Conservation (phyloP, 2,888 invertebrate genomes). For the Charanyca ferruginea region DNA sequence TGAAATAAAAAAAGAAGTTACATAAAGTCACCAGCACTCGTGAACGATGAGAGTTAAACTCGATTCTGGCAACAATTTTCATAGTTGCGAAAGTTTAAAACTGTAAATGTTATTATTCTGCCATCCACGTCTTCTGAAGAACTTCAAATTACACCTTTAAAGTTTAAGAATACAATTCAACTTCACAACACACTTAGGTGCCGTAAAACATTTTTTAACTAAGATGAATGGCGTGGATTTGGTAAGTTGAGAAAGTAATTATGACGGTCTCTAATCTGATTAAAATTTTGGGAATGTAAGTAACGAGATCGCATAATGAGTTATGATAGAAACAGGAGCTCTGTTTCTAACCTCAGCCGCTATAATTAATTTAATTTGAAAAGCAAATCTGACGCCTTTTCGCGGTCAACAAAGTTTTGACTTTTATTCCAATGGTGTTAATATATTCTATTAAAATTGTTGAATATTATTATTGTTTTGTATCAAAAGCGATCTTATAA, state of each 20-base stretch:
- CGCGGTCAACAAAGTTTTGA: conserved; percentile 16
- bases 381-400: conserved; percentile 37
- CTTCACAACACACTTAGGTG: conserved; percentile 74
- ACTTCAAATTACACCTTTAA: conserved; percentile 79
- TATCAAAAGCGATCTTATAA: neutral
- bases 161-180: conserved; percentile 77
- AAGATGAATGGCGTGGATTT: conserved; percentile 71
- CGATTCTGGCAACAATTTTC: conserved; percentile 83
- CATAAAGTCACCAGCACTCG: conserved; percentile 60
- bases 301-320: conserved; percentile 64
- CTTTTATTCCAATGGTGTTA: conserved; percentile 7
- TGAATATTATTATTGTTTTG: neutral
- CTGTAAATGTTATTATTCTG: conserved; percentile 79
- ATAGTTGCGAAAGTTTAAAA: conserved; percentile 82
- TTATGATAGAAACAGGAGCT: conserved; percentile 55
- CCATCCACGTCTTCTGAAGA: conserved; percentile 72
- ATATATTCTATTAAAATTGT: too few species aligned
- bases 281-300: conserved; percentile 68
- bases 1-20: conserved; percentile 51
- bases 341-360: conserved; percentile 32
- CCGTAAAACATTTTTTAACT: conserved; percentile 73
- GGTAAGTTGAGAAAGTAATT: conserved; percentile 75
- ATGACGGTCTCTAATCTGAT: conserved; percentile 72
- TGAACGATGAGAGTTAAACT: conserved; percentile 76
- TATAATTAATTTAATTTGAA: conserved; percentile 51